Evolutionary conservation across 2,888 invertebrate species (phyloP), one percentile per base, ranked within the genome.

Genomic region (Andrena dorsata): DNA sequence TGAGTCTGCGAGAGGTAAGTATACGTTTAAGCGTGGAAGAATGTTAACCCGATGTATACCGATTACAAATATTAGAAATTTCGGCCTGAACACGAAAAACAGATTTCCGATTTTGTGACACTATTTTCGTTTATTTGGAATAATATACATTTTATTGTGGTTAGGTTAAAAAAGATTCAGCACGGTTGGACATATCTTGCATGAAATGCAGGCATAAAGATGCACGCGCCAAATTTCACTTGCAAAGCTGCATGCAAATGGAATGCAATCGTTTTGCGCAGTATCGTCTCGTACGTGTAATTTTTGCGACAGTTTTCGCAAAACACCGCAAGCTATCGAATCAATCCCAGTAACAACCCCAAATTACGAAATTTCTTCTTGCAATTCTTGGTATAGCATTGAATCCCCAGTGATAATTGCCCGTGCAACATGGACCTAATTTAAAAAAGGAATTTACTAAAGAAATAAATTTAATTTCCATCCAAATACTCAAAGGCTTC

Each of bases 161-260:
- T 26, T 47, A 2, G 4, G 1, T 56, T 2, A 51, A 51, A 51
- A 51, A 51, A 51, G 8, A 10, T 23, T 41, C 10, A 7, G 35
- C 8, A 30, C 35, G 41, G 23, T 35, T 20, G 32, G 13, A 26
- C 8, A n/a, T 20, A 20, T 0, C 16, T 63, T 47, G 35, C n/a
- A 23, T 2, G 35, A 64, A 64, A 47, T 64, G 41, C 64, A 4
- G 13, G 13, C 13, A n/a, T 26, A 64, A 64, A 65, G 64, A 47
- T 41, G 16, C 23, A 26, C 47, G 10, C 23, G n/a, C 8, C 0
- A 64, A 64, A 64, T 64, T 64, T 41, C 7, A 41, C 41, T 64
- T 64, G 35, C 41, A 64, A 64, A 64, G n/a, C 41, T 41, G 6
- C 7, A 41, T 64, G 64, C 26, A 41, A 64, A 64, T 20, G 3